Evolutionary conservation across 2,113 vertebrate species (phyloP).

Genomic region (Anoura caudifer): DNA sequence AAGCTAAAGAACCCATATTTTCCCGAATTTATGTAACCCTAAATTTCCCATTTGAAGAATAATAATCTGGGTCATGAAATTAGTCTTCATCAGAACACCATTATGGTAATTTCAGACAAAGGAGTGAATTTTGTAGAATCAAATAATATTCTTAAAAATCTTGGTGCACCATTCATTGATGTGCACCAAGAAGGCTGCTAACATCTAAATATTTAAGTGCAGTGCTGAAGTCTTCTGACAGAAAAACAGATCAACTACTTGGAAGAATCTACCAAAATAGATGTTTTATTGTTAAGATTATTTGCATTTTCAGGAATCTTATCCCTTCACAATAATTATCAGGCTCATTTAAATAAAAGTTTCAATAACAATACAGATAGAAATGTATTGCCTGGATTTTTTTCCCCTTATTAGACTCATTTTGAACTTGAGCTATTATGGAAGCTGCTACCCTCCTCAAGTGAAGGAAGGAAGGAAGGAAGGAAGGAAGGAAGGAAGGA

Average conservation of each 20-base stretch:
- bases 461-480: background rate
- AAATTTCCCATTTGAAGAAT: background rate
- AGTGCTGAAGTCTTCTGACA: background rate
- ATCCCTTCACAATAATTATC: conserved; percentile 16
- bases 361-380: background rate
- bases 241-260: background rate
- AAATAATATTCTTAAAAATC: conserved; percentile 28
- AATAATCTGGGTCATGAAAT: background rate
- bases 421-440: conserved; percentile 2
- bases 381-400: background rate
- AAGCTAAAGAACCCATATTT: background rate
- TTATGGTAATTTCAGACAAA: background rate
- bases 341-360: background rate
- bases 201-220: background rate
- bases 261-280: background rate
- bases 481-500: background rate
- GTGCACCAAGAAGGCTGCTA: background rate
- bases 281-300: background rate
- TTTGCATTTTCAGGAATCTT: conserved; percentile 13
- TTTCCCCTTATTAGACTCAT: background rate
- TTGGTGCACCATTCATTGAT: background rate
- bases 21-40: background rate
- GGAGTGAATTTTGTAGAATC: background rate
- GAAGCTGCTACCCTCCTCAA: background rate
- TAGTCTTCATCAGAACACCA: background rate